Percentiles rank a stretch among this genome's conserved stretches.
Evolutionary conservation across 2,888 invertebrate genomes (phyloP).

Genomic region (Micoletzkya japonica): DNA sequence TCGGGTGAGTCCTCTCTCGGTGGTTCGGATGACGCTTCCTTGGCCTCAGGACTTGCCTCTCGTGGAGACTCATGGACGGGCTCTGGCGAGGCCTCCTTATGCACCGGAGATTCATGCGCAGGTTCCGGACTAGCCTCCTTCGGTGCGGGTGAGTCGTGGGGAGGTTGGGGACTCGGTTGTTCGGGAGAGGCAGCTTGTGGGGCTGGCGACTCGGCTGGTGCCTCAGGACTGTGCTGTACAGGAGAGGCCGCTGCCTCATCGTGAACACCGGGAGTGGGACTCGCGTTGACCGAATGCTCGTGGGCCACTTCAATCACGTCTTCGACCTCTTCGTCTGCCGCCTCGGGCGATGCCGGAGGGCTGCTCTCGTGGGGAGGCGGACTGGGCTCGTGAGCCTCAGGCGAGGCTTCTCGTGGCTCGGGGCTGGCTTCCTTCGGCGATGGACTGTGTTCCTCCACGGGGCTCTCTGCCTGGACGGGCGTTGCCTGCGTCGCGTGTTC

Average conservation of each 20-base stretch:
- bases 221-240: neutral
- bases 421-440: neutral
- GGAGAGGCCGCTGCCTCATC: too few relatives aligned
- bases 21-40: neutral
- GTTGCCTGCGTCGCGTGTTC: neutral
- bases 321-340: too few relatives aligned
- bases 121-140: slow-evolving; percentile 13
- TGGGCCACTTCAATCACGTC: too few relatives aligned
- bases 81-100: slow-evolving; percentile 4
- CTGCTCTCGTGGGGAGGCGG: too few relatives aligned
- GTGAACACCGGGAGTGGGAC: too few relatives aligned
- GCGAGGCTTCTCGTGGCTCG: neutral
- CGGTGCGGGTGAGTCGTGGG: neutral
- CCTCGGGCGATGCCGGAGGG: too few relatives aligned
- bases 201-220: neutral
- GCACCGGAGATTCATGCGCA: neutral
- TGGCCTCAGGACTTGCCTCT: slow-evolving; percentile 3
- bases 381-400: neutral
- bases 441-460: neutral
- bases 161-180: neutral
- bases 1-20: neutral
- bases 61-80: neutral
- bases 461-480: neutral
- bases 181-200: neutral
- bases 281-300: too few relatives aligned